Evolutionary conservation across 2,113 vertebrate species (phyloP), one percentile per base, ranked within the genome.

Genomic region (Bambusicola thoracicus): DNA sequence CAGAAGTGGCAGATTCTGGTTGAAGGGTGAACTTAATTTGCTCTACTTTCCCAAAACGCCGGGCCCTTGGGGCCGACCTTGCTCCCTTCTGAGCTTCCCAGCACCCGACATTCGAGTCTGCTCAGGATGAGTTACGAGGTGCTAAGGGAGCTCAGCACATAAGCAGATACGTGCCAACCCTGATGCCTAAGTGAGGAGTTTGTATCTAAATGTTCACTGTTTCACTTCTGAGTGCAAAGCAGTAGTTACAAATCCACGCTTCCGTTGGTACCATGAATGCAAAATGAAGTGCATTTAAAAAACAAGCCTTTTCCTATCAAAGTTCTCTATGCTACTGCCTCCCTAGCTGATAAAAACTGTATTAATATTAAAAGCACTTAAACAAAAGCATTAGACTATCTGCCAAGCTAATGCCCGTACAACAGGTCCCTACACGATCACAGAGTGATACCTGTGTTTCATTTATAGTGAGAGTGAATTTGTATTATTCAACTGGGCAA

Each of bases 21-120:
- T 87, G 87, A 90, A 80, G 87, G 82, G 73, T 90, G 88, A 93
- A 84, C 40, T 90, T 92, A 87, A 94, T 95, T 89, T 94, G 90
- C 46, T 75, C 48, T 66, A 68, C 51, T 76, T 75, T 90, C 76
- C 65, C 15, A 72, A 97, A 92, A 81, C 1, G 18, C 43, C 27
- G 24, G 56, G 68, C 48, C 81, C 53, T 93, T 68, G 56, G 43
- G 38, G 14, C 68, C 78, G 87, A 94, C 91, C 85, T 92, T 95
- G 85, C 36, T 48, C 84, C 44, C 51, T 34, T 65, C 65, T 90
- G 85, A 92, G 83, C 91, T 53, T 80, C 36, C 41, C 17, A 92
- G 76, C 82, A 92, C 40, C 51, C 72, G 91, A 68, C 62, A 59
- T 24, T 78, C 13, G 21, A 62, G 76, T 58, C 61, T 75, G 2